Conservation (phyloP, 2,888 invertebrate species). For the Smittia sp. region DNA sequence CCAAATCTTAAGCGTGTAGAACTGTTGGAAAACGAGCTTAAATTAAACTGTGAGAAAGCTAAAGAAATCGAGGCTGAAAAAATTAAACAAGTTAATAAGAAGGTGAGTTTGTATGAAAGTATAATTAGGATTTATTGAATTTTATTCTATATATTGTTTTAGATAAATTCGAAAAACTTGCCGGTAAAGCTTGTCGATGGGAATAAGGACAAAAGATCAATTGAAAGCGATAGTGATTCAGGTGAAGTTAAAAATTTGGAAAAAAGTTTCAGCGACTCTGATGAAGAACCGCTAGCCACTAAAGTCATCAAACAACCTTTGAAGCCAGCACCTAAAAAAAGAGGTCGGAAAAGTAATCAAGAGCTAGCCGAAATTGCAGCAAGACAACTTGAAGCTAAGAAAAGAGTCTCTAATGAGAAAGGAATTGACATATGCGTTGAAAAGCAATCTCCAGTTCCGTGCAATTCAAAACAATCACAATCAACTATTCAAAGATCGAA, state of each 20-base stretch:
- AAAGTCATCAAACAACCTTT: conserved; percentile 54
- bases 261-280: conserved; percentile 61
- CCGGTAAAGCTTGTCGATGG: conserved; percentile 46
- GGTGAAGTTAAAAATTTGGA: conserved; percentile 47
- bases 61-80: conserved; percentile 46
- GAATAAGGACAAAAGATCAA: conserved; percentile 42
- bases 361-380: conserved; percentile 31
- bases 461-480: not conserved
- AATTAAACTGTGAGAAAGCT: conserved; percentile 52
- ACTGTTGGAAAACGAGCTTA: conserved; percentile 60
- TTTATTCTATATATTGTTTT: not conserved
- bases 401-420: conserved; percentile 9
- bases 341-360: conserved; percentile 35
- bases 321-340: conserved; percentile 30
- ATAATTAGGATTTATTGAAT: conserved; percentile 6
- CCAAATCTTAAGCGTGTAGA: conserved; percentile 63
- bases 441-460: not conserved
- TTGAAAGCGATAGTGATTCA: conserved; percentile 6
- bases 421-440: not conserved
- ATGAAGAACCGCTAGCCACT: conserved; percentile 63
- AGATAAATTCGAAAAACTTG: conserved; percentile 42
- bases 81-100: conserved; percentile 43
- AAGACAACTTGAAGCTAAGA: conserved; percentile 13
- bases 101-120: conserved; percentile 22
- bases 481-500: not conserved